Conservation (phyloP, 2,113 vertebrate species). For the Vireo altiloquus region DNA sequence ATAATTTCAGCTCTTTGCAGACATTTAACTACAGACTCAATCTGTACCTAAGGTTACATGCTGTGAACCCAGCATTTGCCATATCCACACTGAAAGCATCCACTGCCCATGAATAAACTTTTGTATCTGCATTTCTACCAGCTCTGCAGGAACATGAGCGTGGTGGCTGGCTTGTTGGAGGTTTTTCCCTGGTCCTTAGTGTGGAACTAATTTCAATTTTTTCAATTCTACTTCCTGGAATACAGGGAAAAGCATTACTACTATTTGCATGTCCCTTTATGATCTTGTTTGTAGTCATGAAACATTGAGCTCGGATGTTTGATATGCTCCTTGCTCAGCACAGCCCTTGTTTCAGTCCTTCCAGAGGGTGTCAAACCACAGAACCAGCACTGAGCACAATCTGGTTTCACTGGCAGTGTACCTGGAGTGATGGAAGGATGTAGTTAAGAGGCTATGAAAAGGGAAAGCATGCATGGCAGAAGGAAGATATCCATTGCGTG, state of each 20-base stretch:
- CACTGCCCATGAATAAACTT: background rate
- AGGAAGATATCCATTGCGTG: background rate
- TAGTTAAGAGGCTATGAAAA: background rate
- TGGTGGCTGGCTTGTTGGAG: background rate
- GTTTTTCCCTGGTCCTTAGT: background rate
- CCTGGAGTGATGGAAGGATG: background rate
- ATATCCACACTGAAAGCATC: background rate
- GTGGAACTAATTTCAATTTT: background rate
- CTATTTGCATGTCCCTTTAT: background rate
- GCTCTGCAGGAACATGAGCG: background rate
- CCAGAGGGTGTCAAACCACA: background rate
- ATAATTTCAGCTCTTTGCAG: background rate
- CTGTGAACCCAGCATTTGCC: background rate
- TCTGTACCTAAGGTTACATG: background rate
- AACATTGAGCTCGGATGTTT: background rate
- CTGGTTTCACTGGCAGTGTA: background rate
- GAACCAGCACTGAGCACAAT: background rate
- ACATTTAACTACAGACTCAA: background rate
- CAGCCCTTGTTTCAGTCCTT: background rate
- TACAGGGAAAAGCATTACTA: background rate
- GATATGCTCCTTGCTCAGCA: background rate
- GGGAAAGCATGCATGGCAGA: background rate
- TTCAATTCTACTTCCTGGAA: background rate
- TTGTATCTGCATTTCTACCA: background rate
- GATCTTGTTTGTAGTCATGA: background rate